Conservation (phyloP, 1,140 invertebrate genomes). For the Saccostrea echinata region DNA sequence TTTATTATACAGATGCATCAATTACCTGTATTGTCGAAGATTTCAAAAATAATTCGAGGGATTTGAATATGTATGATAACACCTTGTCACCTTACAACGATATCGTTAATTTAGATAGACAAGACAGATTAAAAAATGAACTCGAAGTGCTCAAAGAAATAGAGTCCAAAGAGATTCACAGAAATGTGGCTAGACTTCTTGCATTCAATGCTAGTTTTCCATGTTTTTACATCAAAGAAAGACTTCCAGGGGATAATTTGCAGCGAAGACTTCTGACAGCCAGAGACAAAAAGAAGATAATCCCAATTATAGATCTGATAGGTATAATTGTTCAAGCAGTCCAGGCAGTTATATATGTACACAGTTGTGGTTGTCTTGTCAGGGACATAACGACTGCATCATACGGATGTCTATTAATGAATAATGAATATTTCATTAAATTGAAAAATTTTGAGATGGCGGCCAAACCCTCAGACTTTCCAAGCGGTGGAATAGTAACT, state of each 20-base stretch:
- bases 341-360: not conserved
- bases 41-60: not conserved
- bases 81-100: not conserved
- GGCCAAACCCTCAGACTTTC: not conserved
- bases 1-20: not conserved
- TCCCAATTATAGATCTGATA: not conserved
- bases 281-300: not conserved
- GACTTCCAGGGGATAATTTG: not conserved
- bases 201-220: not conserved
- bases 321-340: not conserved
- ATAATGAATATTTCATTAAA: not conserved
- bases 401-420: not conserved
- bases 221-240: not conserved
- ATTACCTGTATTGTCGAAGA: not conserved
- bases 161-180: not conserved
- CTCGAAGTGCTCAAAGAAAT: not conserved
- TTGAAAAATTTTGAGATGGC: constrained; percentile 19
- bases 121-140: not conserved
- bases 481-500: not conserved
- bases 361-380: not conserved
- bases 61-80: not conserved
- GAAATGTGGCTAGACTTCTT: not conserved
- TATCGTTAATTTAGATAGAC: not conserved
- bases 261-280: not conserved
- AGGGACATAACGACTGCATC: not conserved